Conservation (phyloP, 2,113 vertebrate species). For the Diglossa brunneiventris region DNA sequence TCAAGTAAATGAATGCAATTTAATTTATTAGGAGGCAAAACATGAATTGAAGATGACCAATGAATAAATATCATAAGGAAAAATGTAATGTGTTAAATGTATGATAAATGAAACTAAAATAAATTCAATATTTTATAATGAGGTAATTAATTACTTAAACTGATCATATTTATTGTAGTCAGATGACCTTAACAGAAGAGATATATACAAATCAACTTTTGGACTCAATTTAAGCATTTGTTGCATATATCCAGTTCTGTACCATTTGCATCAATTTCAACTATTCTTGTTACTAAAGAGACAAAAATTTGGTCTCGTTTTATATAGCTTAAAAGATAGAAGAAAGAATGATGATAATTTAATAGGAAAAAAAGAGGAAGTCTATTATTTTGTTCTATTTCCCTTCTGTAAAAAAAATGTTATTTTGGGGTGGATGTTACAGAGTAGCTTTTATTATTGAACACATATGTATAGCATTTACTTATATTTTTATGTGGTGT, state of each 20-base stretch:
- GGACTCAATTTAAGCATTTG: not conserved
- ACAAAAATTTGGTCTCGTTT: not conserved
- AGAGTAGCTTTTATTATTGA: not conserved
- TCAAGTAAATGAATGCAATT: not conserved
- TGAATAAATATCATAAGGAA: not conserved
- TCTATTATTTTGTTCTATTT: not conserved
- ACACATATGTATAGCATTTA: rapidly evolving
- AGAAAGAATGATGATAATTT: not conserved
- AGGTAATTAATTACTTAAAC: not conserved
- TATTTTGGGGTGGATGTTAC: not conserved
- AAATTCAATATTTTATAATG: not conserved
- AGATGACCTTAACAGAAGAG: not conserved
- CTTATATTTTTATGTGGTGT: not conserved
- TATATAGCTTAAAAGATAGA: not conserved
- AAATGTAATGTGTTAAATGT: not conserved
- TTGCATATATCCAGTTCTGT: not conserved
- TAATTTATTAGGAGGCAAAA: not conserved
- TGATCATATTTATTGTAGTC: not conserved
- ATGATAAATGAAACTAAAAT: not conserved
- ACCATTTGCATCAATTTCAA: not conserved
- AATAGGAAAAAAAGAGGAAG: not conserved
- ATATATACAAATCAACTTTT: not conserved
- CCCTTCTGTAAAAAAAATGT: not conserved
- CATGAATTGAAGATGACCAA: not conserved
- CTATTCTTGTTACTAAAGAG: not conserved